Evolutionary conservation across 1,140 invertebrate genomes (phyloP), one percentile per base, ranked within the genome.

Genomic region (Pseudomyrmex sp.): DNA sequence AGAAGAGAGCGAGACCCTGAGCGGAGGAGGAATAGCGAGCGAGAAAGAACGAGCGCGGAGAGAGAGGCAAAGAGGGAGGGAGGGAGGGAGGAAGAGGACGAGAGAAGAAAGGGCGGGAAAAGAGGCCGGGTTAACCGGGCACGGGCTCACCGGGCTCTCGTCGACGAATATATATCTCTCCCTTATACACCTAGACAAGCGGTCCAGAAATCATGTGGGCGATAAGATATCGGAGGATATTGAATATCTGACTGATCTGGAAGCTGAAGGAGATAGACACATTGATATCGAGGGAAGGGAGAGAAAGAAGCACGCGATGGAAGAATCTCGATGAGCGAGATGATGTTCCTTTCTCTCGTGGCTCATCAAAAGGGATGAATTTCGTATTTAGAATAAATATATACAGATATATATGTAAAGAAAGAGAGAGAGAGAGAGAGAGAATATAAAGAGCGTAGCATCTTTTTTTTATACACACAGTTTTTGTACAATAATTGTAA

Each of bases 171-270:
- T 66, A 62, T 58, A 58, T 82, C 12, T 88, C 44, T 85, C 46
- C 63, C 35, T 70, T 50, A 48, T 66, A 87, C 66, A 87, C 85
- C 74, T 84, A 84, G 86, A 72, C 79, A 75, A 63, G 72, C 82
- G 82, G 59, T 70, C 83, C 74, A 87, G 86, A 88, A 88, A 88
- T 84, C 86, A 87, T 75, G 82, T 87, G 86, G 85, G 86, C 85
- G 86, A 87, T 88, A 88, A 88, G 86, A 52, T 88, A 87, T 88
- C 82, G 85, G 59, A 35, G 5, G 82, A 87, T 84, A 88, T 88
- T 87, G 85, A 87, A 75, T 87, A 85, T 87, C 82, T 79, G 75
- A 88, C 58, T 86, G 85, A 58, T 72, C 74, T 80, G 69, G 85
- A 88, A 86, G 72, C 85, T 73, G 86, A 88, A 84, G 69, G 84